Evolutionary conservation across 2,113 vertebrate species (phyloP).

Genomic region (Nycticryphes semicollaris): DNA sequence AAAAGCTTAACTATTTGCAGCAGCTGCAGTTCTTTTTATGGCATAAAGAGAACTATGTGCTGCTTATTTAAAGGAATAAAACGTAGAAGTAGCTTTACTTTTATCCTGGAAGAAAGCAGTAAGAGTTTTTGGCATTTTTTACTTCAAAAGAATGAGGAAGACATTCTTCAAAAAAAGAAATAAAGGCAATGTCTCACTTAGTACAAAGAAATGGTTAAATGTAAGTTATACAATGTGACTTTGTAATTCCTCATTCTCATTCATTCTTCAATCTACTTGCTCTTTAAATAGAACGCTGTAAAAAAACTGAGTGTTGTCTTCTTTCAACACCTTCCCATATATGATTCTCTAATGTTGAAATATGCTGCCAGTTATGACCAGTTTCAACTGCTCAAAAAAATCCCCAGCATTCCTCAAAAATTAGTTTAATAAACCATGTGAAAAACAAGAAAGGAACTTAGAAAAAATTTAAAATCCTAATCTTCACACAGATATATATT

Average conservation of each 20-base stretch:
- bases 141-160: neutral
- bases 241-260: neutral
- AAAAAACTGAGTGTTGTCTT: neutral
- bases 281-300: neutral
- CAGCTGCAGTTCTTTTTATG: neutral
- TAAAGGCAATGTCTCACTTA: neutral
- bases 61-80: neutral
- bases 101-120: neutral
- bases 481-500: neutral
- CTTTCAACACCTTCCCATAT: neutral
- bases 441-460: neutral
- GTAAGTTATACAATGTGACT: neutral
- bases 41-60: neutral
- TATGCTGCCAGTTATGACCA: neutral
- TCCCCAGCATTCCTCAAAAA: neutral
- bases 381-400: neutral
- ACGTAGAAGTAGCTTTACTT: neutral
- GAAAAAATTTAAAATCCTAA: neutral
- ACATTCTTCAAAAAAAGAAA: neutral
- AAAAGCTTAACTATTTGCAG: conserved; percentile 21
- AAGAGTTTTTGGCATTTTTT: neutral
- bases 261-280: neutral
- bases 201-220: neutral
- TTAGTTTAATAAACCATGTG: neutral
- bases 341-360: neutral